Conservation (phyloP, 2,113 vertebrate genomes). For the Crotalus horridus region DNA sequence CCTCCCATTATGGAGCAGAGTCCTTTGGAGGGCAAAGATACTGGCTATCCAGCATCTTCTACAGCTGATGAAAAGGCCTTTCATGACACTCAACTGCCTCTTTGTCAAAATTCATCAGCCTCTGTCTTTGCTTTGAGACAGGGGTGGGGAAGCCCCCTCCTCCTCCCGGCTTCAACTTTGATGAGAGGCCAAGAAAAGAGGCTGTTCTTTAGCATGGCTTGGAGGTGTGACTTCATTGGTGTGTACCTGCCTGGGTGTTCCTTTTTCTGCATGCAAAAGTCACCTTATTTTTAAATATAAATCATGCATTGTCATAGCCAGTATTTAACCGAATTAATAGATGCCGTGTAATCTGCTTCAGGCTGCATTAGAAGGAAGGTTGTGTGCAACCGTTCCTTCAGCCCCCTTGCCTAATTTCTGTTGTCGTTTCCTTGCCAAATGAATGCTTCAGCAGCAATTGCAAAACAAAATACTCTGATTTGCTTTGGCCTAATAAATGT, state of each 20-base stretch:
- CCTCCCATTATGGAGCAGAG: neutral
- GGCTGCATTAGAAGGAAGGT: slow-evolving; percentile 47
- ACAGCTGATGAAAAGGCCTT: no score
- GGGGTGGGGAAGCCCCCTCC: neutral
- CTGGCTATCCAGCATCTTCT: slow-evolving; percentile 18
- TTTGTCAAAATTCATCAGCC: neutral
- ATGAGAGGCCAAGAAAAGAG: neutral
- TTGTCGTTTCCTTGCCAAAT: slow-evolving; percentile 42
- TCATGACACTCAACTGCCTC: neutral
- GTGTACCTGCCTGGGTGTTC: neutral
- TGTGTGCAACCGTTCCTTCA: slow-evolving; percentile 20
- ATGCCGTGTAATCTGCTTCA: slow-evolving; percentile 61
- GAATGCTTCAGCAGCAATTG: slow-evolving; percentile 27
- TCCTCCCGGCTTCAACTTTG: neutral
- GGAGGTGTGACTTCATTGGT: slow-evolving; percentile 24
- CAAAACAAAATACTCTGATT: neutral
- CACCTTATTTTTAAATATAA: slow-evolving; percentile 32
- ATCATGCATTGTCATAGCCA: slow-evolving; percentile 45
- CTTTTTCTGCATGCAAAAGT: slow-evolving; percentile 52
- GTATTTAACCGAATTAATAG: slow-evolving; percentile 61
- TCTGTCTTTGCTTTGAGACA: neutral
- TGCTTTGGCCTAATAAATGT: neutral
- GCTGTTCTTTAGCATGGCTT: slow-evolving; percentile 58
- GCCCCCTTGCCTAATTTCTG: slow-evolving; percentile 37
- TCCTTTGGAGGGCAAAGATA: neutral